Conservation (phyloP, 2,888 invertebrate species). For the Cantharis rufa region DNA sequence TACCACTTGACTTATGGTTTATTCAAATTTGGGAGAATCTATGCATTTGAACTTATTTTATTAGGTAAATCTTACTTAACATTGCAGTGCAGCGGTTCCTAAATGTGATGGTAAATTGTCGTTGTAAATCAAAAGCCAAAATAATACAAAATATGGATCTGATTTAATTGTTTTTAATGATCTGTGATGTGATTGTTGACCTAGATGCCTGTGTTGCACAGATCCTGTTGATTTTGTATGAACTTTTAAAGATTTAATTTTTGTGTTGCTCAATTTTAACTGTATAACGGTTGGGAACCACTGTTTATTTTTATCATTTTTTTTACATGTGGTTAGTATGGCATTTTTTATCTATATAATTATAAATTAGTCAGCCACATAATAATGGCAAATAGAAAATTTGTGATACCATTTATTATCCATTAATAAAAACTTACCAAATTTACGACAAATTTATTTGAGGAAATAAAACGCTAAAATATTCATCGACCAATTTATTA, state of each 20-base stretch:
- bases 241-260: background rate
- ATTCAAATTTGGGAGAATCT: background rate
- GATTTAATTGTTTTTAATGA: too few relatives aligned
- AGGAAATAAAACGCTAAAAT: background rate
- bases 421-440: background rate
- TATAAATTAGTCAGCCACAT: background rate
- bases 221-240: background rate
- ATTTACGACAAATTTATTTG: background rate
- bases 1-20: background rate
- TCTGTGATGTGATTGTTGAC: background rate
- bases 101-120: background rate
- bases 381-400: background rate
- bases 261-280: background rate
- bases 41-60: background rate
- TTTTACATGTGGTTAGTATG: background rate
- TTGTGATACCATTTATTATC: slow-evolving; percentile 4
- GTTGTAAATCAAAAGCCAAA: background rate
- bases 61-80: background rate
- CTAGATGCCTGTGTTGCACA: background rate
- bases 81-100: background rate
- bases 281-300: background rate
- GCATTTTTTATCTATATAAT: background rate
- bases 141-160: background rate
- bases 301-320: background rate
- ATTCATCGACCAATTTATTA: background rate